These are phyloP conservation scores for Mythimna albipuncta DNA, from an alignment of 2,888 invertebrate species.

Conservation along the genomic window DNA sequence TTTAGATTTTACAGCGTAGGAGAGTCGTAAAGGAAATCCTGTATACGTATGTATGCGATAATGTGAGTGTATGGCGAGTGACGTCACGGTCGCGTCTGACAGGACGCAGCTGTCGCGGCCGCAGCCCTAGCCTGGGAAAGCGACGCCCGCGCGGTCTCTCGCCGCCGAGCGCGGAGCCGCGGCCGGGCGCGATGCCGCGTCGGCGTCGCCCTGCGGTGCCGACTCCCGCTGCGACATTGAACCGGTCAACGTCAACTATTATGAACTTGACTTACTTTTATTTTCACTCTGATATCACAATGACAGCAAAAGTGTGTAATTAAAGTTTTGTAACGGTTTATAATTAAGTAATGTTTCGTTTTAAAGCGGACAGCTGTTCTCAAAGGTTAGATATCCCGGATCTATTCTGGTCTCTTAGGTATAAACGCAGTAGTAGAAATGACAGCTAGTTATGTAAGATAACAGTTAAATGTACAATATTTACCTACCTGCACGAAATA, in stretches of 20 bases:
- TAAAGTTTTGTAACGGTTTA: constrained; percentile 4
- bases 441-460: constrained; percentile 4
- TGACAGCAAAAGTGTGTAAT: constrained; percentile 14
- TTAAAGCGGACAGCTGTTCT: background rate
- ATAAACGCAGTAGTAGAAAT: constrained; percentile 4
- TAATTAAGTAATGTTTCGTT: constrained; percentile 21
- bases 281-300: constrained; percentile 52
- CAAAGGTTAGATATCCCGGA: background rate
- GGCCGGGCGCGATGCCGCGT: constrained; percentile 10
- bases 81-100: constrained; percentile 66
- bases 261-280: constrained; percentile 78
- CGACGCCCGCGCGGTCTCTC: constrained; percentile 76
- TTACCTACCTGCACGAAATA: background rate
- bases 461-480: constrained; percentile 6
- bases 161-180: constrained; percentile 29
- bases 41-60: constrained; percentile 61
- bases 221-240: constrained; percentile 73
- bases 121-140: constrained; percentile 80
- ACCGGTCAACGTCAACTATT: constrained; percentile 74
- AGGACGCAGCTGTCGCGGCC: constrained; percentile 64
- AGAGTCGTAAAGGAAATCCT: constrained; percentile 69
- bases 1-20: constrained; percentile 48
- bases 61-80: constrained; percentile 53
- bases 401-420: background rate
- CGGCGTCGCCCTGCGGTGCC: constrained; percentile 48